Conservation (phyloP, 2,888 invertebrate genomes). For the Ommatoiulus sabulosus region DNA sequence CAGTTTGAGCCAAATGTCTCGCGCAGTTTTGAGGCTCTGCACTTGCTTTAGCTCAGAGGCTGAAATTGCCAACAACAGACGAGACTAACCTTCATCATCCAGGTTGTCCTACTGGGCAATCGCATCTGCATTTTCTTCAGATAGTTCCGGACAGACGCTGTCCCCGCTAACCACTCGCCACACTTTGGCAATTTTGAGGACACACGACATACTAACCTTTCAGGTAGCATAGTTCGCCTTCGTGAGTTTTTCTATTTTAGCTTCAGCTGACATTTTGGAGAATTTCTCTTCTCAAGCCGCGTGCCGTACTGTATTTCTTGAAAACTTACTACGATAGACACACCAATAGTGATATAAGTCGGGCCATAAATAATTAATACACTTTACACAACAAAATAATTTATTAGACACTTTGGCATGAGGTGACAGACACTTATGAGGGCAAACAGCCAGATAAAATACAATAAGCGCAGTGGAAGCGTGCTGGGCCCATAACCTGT, state of each 20-base stretch:
- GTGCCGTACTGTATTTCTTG: too few relatives aligned
- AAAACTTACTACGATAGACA: too few relatives aligned
- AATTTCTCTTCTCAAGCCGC: too few relatives aligned
- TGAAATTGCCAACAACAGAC: neutral
- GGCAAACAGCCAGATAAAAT: too few relatives aligned
- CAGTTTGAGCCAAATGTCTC: neutral
- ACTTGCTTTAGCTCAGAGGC: neutral
- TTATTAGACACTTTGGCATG: too few relatives aligned
- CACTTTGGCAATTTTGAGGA: neutral
- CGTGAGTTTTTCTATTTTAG: neutral
- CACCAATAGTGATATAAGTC: too few relatives aligned
- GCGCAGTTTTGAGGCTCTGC: neutral
- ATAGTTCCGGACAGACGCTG: neutral
- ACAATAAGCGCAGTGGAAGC: too few relatives aligned
- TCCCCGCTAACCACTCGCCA: neutral
- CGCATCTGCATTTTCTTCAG: neutral
- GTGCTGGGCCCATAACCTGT: too few relatives aligned
- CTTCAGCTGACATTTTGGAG: neutral
- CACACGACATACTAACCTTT: neutral
- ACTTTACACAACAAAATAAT: too few relatives aligned
- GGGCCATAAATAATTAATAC: too few relatives aligned
- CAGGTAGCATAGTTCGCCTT: neutral
- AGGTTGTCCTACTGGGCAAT: neutral
- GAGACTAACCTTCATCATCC: neutral
- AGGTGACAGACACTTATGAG: too few relatives aligned